Base-by-base conservation (phyloP, 23 tunicate genomes). In the Botrylloides violaceus region DNA sequence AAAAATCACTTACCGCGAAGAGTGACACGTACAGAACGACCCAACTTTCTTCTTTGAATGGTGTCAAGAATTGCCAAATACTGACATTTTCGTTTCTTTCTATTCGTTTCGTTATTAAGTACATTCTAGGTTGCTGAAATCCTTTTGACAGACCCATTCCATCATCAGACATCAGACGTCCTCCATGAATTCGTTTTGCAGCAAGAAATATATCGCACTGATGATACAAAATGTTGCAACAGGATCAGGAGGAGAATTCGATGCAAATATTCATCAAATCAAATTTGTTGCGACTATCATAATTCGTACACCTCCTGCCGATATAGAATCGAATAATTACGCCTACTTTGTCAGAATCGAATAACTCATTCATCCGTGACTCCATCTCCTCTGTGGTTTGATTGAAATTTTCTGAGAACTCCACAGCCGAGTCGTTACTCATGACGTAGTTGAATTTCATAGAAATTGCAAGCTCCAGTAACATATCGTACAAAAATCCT, bases 41-140 rank as follows among this genome's bases (percentile, higher is more conserved):
- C 84, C 84, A 80, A 60, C 84, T 80, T n/a, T 60, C 78, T 2
- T 61, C 72, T 47, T 61, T 38, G 39, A 80, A 80, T 0, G 84
- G 84, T 32, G 84, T 61, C 29, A 80, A 70, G 38, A 80, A 80
- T 36, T 80, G 84, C 84, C 84, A 80, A 30, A 80, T 80, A 39
- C 84, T 80, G 48, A 80, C 84, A 35, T 61, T 64, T 31, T 80
- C 53, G 28, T 72, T 71, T 64, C 64, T 80, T 28, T 80, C 84
- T 2, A 61, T 76, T 58, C 84, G 60, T 50, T 80, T 47, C 27
- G 84, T 80, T 53, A 80, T 36, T 6, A 80, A 61, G 36, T 59
- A 80, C 77, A 80, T 58, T 31, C 12, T 27, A 1, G 72, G 76
- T 33, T 64, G 65, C 55, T 68, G 76, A 25, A 80, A 15, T 21